Evolutionary conservation across 2,888 invertebrate species (phyloP).

Genomic region (Xestia rhomboidea): DNA sequence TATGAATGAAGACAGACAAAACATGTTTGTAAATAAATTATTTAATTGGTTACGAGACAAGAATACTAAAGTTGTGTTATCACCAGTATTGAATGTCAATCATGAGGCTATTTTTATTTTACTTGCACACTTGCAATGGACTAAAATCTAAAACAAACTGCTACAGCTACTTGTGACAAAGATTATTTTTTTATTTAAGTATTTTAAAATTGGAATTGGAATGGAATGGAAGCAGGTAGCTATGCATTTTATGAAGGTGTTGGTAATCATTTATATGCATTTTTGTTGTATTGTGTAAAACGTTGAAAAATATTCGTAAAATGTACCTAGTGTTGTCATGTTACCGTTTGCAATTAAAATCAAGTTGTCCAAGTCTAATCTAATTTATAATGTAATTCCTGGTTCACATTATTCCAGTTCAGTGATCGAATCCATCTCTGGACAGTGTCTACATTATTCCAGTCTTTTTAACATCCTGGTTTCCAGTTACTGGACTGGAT

Average conservation of each 20-base stretch:
- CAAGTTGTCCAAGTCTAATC: constrained; percentile 3
- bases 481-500: neutral
- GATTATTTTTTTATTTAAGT: constrained; percentile 9
- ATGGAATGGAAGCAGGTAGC: constrained; percentile 30
- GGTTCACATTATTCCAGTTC: neutral
- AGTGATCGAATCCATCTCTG: neutral
- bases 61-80: constrained; percentile 2
- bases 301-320: neutral
- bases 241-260: constrained; percentile 27
- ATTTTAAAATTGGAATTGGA: constrained; percentile 19
- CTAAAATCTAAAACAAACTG: constrained; percentile 2
- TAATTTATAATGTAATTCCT: neutral
- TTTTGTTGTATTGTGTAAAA: constrained; percentile 13
- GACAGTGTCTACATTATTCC: neutral
- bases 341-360: constrained; percentile 13
- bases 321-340: constrained; percentile 12
- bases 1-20: neutral
- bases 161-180: neutral
- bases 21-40: neutral
- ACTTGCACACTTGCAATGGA: neutral
- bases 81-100: constrained; percentile 30
- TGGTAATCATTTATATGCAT: constrained; percentile 17
- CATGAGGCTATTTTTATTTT: constrained; percentile 24
- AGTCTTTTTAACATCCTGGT: neutral
- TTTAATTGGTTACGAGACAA: constrained; percentile 6